Percentiles rank a stretch among this genome's conserved stretches.
Evolutionary conservation across 2,888 invertebrate species (phyloP).

Genomic region (Calephelis perditalis): DNA sequence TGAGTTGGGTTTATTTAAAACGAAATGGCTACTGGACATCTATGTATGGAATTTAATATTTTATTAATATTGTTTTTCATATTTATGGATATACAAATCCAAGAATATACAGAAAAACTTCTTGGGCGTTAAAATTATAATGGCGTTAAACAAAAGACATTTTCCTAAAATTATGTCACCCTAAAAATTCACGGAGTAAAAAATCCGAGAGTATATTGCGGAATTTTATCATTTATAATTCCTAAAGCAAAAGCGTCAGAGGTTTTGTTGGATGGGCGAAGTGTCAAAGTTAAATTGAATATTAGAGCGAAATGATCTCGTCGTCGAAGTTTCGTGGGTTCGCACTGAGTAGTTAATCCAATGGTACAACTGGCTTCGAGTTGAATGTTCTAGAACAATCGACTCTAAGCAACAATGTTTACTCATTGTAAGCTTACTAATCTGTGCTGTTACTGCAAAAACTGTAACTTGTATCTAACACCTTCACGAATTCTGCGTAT

Average conservation of each 20-base stretch:
- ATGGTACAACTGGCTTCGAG: slow-evolving; percentile 68
- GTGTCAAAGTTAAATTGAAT: slow-evolving; percentile 79
- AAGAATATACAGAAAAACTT: background rate
- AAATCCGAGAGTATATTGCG: slow-evolving; percentile 19
- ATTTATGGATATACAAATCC: too few species aligned
- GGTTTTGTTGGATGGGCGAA: slow-evolving; percentile 65
- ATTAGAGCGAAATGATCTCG: slow-evolving; percentile 73
- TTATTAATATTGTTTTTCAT: too few species aligned
- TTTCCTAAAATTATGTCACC: background rate
- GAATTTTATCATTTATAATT: slow-evolving; percentile 33
- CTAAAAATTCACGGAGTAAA: slow-evolving; percentile 15
- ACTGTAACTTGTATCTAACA: background rate
- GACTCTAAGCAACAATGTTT: slow-evolving; percentile 57
- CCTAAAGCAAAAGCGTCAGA: slow-evolving; percentile 57
- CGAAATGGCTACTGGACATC: too few species aligned
- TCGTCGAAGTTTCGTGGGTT: slow-evolving; percentile 58
- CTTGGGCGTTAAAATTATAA: background rate
- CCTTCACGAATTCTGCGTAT: background rate
- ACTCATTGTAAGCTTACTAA: slow-evolving; percentile 45
- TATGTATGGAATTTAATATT: too few species aligned
- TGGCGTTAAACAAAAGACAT: background rate
- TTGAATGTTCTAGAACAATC: slow-evolving; percentile 60
- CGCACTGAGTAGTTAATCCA: slow-evolving; percentile 71
- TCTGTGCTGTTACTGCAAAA: slow-evolving; percentile 6
- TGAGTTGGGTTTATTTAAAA: too few species aligned